Percentiles rank a stretch among this genome's conserved stretches.
phyloP scores from a whole-genome alignment of 2,797 vertebrate genomes.

The Anisognathus igniventris region DNA sequence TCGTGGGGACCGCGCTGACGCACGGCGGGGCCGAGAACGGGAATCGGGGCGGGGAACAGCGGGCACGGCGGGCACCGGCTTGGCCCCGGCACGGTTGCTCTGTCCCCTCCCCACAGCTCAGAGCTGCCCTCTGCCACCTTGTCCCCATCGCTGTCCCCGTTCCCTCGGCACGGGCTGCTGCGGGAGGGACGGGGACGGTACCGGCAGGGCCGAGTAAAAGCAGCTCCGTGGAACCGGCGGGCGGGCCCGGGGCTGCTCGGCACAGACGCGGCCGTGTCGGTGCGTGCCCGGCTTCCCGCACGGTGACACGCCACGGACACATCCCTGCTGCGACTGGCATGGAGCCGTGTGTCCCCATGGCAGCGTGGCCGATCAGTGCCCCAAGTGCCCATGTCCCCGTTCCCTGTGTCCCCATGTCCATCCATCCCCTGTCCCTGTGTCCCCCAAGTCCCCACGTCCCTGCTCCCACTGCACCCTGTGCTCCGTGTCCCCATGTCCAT shows the following conservation, averaged over 20 bases:
- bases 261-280: not conserved
- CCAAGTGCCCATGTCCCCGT: accelerated
- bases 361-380: accelerated
- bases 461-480: not conserved
- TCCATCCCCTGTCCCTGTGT: not conserved
- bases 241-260: not conserved
- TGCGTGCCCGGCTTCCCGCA: accelerated
- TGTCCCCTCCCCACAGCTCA: not conserved
- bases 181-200: not conserved
- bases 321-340: not conserved
- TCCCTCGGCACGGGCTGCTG: not conserved
- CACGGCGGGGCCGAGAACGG: not conserved
- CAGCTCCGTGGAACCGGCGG: not conserved
- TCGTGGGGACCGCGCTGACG: not conserved
- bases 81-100: not conserved
- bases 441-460: accelerated
- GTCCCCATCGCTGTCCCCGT: not conserved
- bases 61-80: not conserved
- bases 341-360: accelerated
- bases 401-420: not conserved
- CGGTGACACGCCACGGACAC: accelerated
- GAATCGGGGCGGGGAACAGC: not conserved
- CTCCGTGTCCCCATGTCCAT: not conserved
- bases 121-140: not conserved
- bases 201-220: not conserved